Evolutionary conservation across 2,888 invertebrate genomes (phyloP).

Genomic region (Drosophila aldrichi): DNA sequence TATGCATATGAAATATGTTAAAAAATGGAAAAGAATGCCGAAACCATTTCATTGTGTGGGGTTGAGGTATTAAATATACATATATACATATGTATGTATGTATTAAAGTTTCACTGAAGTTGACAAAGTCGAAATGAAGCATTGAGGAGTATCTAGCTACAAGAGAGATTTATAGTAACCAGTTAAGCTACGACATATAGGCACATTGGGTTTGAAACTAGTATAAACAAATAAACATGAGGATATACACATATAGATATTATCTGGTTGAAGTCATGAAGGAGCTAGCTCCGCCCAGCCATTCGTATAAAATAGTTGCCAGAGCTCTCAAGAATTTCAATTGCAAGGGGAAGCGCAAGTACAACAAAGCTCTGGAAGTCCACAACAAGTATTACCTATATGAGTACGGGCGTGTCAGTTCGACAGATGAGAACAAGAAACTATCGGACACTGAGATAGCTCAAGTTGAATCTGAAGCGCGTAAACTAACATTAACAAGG

Average conservation of each 20-base stretch:
- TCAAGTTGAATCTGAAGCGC: neutral
- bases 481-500: neutral
- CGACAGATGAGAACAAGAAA: neutral
- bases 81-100: too few relatives aligned
- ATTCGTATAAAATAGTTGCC: constrained; percentile 34
- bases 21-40: constrained; percentile 6
- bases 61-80: too few relatives aligned
- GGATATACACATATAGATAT: constrained; percentile 14
- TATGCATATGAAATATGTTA: neutral
- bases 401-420: constrained; percentile 39
- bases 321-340: constrained; percentile 2
- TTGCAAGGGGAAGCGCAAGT: constrained; percentile 8
- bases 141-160: too few relatives aligned
- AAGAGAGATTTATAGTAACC: neutral
- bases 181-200: neutral
- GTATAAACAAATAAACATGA: neutral
- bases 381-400: constrained; percentile 51
- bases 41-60: neutral
- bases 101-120: neutral
- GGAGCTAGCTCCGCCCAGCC: constrained; percentile 32
- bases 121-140: too few relatives aligned
- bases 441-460: neutral
- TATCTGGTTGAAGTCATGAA: constrained; percentile 34
- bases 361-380: constrained; percentile 39
- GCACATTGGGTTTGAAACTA: too few relatives aligned